Evolutionary conservation across 2,888 invertebrate species (phyloP).

Genomic region (Eupithecia exiguata): DNA sequence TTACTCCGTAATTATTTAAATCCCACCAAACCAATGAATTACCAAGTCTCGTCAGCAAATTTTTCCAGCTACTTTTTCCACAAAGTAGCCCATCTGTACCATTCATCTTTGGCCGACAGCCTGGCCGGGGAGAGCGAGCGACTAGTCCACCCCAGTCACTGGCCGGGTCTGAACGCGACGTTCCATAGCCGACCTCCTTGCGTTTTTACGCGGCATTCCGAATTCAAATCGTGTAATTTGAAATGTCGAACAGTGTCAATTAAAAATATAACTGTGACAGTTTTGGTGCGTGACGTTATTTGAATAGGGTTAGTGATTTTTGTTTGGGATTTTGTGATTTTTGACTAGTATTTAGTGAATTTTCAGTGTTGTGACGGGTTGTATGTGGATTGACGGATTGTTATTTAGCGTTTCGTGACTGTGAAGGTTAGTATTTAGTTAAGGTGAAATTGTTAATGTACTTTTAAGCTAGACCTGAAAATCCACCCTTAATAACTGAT

Average conservation of each 20-base stretch:
- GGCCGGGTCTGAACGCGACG: constrained; percentile 57
- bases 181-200: constrained; percentile 36
- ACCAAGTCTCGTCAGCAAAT: constrained; percentile 15
- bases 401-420: constrained; percentile 38
- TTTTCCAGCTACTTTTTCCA: constrained; percentile 19
- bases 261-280: constrained; percentile 43
- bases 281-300: constrained; percentile 38
- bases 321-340: constrained; percentile 31
- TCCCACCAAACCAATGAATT: constrained; percentile 3
- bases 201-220: constrained; percentile 54
- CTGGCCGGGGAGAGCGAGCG: constrained; percentile 77
- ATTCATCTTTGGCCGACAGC: constrained; percentile 68
- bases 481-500: neutral
- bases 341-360: constrained; percentile 38
- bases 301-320: constrained; percentile 27
- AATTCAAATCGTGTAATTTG: constrained; percentile 56
- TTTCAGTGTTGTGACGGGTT: constrained; percentile 48
- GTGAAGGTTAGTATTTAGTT: constrained; percentile 39
- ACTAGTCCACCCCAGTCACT: constrained; percentile 71
- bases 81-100: constrained; percentile 35
- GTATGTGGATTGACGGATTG: constrained; percentile 44
- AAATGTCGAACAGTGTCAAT: constrained; percentile 59
- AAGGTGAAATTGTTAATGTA: constrained; percentile 6
- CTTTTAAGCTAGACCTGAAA: neutral
- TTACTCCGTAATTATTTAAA: constrained; percentile 7